Evolutionary conservation across 2,888 invertebrate genomes (phyloP).

Genomic region (Pycnomerus fuliginosus): DNA sequence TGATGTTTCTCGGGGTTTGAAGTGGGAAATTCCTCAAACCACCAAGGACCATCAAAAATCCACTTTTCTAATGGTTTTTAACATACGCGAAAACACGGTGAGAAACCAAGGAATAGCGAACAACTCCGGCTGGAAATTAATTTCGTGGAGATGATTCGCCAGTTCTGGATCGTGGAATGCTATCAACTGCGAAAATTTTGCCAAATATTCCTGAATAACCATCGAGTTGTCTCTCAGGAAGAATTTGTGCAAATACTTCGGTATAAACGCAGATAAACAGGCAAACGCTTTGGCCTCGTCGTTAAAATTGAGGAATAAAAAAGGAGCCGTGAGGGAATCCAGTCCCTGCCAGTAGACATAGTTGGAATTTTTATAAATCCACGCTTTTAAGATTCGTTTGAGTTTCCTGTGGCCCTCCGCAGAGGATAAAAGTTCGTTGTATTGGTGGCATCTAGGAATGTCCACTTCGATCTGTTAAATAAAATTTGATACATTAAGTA

Average conservation of each 20-base stretch:
- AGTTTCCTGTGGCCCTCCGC: slow-evolving; percentile 89
- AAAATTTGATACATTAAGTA: slow-evolving; percentile 2
- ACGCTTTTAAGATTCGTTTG: slow-evolving; percentile 92
- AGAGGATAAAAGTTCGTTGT: slow-evolving; percentile 94
- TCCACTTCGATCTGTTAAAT: slow-evolving; percentile 89
- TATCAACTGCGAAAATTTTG: slow-evolving; percentile 94
- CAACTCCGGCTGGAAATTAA: slow-evolving; percentile 94
- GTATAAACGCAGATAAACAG: slow-evolving; percentile 92
- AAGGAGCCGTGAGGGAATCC: slow-evolving; percentile 97
- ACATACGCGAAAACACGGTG: slow-evolving; percentile 94
- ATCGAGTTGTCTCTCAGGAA: slow-evolving; percentile 96
- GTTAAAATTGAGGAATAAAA: slow-evolving; percentile 94
- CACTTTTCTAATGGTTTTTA: slow-evolving; percentile 4
- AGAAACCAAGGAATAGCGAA: slow-evolving; percentile 99
- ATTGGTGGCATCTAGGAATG: slow-evolving; percentile 98
- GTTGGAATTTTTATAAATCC: slow-evolving; percentile 91
- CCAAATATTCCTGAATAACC: slow-evolving; percentile 95
- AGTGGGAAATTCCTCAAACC: too few species aligned
- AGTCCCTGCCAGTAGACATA: slow-evolving; percentile 99
- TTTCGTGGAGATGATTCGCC: slow-evolving; percentile 86
- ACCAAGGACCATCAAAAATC: too few species aligned
- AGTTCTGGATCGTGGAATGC: slow-evolving; percentile 93
- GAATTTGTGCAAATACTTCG: slow-evolving; percentile 95
- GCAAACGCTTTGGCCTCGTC: slow-evolving; percentile 95
- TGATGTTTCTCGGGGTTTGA: too few species aligned